These are phyloP conservation scores for Hirtodrosophila histrioides DNA, from an alignment of 2,888 invertebrate genomes.

Conservation along the genomic window DNA sequence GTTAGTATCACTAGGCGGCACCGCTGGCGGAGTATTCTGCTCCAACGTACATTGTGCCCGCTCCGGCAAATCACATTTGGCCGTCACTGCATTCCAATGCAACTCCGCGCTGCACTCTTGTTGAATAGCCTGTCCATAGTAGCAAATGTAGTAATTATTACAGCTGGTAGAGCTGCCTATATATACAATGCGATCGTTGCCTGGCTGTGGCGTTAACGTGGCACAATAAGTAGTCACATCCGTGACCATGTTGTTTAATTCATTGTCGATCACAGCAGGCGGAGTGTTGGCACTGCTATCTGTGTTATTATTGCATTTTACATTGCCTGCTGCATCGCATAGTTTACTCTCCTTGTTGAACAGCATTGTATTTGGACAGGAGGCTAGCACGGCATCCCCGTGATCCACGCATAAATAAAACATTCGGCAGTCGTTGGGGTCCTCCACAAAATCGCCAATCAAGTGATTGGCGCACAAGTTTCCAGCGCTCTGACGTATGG, in stretches of 20 bases:
- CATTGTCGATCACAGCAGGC: slow-evolving; percentile 15
- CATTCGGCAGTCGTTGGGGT: slow-evolving; percentile 75
- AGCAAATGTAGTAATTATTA: slow-evolving; percentile 82
- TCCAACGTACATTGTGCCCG: slow-evolving; percentile 72
- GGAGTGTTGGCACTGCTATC: slow-evolving; percentile 3
- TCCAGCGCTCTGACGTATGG: slow-evolving; percentile 58
- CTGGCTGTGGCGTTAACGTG: slow-evolving; percentile 45
- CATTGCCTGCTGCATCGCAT: slow-evolving; percentile 79
- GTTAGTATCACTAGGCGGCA: slow-evolving; percentile 8
- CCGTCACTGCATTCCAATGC: slow-evolving; percentile 81
- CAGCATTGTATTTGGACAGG: slow-evolving; percentile 82
- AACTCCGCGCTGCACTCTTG: slow-evolving; percentile 81
- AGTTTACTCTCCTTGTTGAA: slow-evolving; percentile 81
- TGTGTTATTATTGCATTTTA: slow-evolving; percentile 55
- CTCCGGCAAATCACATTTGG: slow-evolving; percentile 81
- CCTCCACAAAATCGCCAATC: slow-evolving; percentile 77
- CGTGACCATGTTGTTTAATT: slow-evolving; percentile 47
- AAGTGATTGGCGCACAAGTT: slow-evolving; percentile 65
- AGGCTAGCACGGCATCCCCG: slow-evolving; percentile 73
- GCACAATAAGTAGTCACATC: slow-evolving; percentile 66
- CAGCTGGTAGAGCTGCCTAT: slow-evolving; percentile 78
- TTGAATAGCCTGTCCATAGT: slow-evolving; percentile 80
- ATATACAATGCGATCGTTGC: slow-evolving; percentile 70
- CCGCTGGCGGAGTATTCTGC: not conserved
- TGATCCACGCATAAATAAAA: slow-evolving; percentile 80